phyloP scores from a whole-genome alignment of 2,797 vertebrate species.

The Pelobates cultripes region DNA sequence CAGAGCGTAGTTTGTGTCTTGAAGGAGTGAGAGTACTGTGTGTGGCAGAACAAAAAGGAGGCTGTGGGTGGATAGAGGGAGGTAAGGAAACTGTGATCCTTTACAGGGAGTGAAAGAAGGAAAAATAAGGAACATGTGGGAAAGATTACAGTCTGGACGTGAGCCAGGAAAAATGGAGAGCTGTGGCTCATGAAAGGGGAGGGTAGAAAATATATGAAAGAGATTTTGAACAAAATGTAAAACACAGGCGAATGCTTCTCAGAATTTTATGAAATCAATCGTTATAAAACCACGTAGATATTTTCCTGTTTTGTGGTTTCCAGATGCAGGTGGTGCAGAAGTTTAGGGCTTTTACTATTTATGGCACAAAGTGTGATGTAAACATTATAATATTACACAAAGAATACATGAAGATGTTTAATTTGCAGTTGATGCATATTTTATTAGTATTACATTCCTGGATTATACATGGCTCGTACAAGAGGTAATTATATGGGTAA shows the following conservation, averaged over 20 bases:
- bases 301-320: not conserved
- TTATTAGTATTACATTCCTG: slow-evolving; percentile 15
- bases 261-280: too few relatives aligned
- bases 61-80: not conserved
- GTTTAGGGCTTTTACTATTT: not conserved
- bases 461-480: slow-evolving; percentile 3
- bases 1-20: slow-evolving; percentile 4
- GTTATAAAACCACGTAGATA: too few relatives aligned
- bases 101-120: slow-evolving; percentile 21
- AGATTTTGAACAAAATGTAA: not conserved
- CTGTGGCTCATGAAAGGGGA: slow-evolving; percentile 10
- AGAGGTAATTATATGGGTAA: not conserved
- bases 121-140: slow-evolving; percentile 48
- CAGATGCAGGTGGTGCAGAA: not conserved
- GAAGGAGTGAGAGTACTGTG: slow-evolving; percentile 14
- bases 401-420: not conserved
- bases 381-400: not conserved
- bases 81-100: slow-evolving; percentile 18
- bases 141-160: slow-evolving; percentile 41
- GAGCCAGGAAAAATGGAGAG: slow-evolving; percentile 31
- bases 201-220: slow-evolving; percentile 16
- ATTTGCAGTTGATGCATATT: not conserved
- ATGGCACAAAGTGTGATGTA: not conserved
- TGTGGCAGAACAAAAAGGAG: slow-evolving; percentile 5
- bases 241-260: not conserved